Evolutionary conservation across 2,113 vertebrate species (phyloP).

Genomic region (Zapornia atra): DNA sequence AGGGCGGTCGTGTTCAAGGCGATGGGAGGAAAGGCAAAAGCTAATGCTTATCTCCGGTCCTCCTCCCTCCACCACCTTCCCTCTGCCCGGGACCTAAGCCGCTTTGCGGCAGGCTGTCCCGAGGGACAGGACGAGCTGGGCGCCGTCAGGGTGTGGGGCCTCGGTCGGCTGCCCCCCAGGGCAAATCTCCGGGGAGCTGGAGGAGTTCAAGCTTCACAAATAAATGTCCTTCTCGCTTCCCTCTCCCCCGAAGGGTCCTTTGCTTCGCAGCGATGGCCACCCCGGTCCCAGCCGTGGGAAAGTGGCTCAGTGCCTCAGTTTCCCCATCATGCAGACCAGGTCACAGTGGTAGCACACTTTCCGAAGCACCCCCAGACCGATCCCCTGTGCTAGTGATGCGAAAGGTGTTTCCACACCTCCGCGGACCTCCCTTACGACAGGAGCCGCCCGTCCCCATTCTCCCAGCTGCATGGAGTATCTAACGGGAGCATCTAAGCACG

Average conservation of each 20-base stretch:
- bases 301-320: background rate
- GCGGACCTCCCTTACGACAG: background rate
- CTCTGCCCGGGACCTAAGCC: background rate
- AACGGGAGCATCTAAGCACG: fast-evolving
- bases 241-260: background rate
- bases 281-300: background rate
- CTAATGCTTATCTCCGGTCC: background rate
- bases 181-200: background rate
- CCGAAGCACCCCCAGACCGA: background rate
- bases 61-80: background rate
- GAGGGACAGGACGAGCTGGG: background rate
- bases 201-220: background rate
- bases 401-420: background rate
- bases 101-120: background rate
- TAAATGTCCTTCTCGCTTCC: background rate
- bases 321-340: background rate
- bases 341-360: background rate
- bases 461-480: background rate
- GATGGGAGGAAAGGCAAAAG: background rate
- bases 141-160: background rate
- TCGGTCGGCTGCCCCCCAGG: fast-evolving
- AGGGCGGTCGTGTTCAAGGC: background rate
- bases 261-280: fast-evolving
- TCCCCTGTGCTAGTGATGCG: background rate
- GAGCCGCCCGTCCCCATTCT: fast-evolving